Conservation (phyloP, 2,888 invertebrate species). For the Clostera curtula region DNA sequence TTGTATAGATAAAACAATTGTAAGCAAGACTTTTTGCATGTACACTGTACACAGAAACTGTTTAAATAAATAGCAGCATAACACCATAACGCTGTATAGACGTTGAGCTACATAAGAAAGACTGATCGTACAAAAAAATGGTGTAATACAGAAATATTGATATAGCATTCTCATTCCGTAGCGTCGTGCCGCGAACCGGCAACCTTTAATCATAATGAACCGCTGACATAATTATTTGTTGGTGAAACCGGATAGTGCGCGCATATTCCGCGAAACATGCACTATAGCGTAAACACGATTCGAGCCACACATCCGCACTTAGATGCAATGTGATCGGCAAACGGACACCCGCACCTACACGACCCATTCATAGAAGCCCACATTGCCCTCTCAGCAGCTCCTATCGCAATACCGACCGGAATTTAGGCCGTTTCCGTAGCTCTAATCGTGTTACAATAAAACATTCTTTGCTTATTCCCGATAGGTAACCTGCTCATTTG, state of each 20-base stretch:
- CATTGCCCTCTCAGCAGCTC: conserved; percentile 36
- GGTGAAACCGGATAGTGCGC: conserved; percentile 54
- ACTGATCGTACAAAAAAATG: no score
- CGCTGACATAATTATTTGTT: conserved; percentile 65
- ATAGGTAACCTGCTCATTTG: conserved; percentile 64
- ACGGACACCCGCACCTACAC: conserved; percentile 34
- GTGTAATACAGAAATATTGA: no score
- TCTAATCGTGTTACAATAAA: conserved; percentile 22
- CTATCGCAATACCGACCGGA: conserved; percentile 37
- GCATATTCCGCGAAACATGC: conserved; percentile 54
- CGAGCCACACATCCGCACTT: conserved; percentile 46
- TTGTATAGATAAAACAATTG: no score
- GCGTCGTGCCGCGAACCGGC: no score
- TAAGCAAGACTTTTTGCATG: no score
- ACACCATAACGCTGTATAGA: no score
- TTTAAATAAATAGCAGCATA: no score
- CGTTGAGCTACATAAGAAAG: no score
- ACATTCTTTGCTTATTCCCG: conserved; percentile 7
- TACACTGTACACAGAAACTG: no score
- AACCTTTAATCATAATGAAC: conserved; percentile 52
- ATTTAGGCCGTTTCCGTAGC: conserved; percentile 44
- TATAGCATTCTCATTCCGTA: no score
- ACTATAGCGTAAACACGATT: conserved; percentile 43
- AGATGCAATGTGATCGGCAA: conserved; percentile 46
- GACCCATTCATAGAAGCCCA: conserved; percentile 54